A percentile compares a stretch with the other conserved stretches of the same genome.
Evolutionary conservation across 2,888 invertebrate species (phyloP).

Genomic region (Trimorus sp.): DNA sequence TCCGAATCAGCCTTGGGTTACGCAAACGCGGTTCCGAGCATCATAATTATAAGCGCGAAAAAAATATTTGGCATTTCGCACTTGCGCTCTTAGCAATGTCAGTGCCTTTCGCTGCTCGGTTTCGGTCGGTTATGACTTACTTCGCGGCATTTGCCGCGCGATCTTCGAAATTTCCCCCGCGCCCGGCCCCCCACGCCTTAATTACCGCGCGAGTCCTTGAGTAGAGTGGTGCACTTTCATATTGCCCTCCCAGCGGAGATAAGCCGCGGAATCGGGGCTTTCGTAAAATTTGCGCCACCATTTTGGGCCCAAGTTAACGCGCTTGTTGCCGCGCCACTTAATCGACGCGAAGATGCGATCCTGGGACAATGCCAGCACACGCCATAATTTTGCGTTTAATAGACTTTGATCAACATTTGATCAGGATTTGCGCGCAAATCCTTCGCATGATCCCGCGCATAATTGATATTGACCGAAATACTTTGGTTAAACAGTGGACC

Average conservation of each 20-base stretch:
- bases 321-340: too few species aligned
- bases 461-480: background rate
- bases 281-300: too few species aligned
- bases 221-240: too few species aligned
- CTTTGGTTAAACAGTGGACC: background rate
- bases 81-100: slow-evolving; percentile 45
- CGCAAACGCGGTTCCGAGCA: slow-evolving; percentile 15
- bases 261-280: too few species aligned
- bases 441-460: background rate
- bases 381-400: background rate
- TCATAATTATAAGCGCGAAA: slow-evolving; percentile 40
- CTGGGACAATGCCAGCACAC: too few species aligned
- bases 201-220: too few species aligned
- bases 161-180: too few species aligned
- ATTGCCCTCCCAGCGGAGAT: too few species aligned
- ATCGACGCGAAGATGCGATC: too few species aligned
- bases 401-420: slow-evolving; percentile 2
- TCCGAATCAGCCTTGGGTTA: background rate
- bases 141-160: background rate
- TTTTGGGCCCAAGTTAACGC: too few species aligned
- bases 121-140: slow-evolving; percentile 24
- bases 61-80: slow-evolving; percentile 47
- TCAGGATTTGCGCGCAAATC: slow-evolving; percentile 4
- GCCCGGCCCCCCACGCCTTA: too few species aligned
- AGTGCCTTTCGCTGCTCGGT: background rate